phyloP scores from a whole-genome alignment of 2,888 invertebrate species.

The Aelia acuminata region DNA sequence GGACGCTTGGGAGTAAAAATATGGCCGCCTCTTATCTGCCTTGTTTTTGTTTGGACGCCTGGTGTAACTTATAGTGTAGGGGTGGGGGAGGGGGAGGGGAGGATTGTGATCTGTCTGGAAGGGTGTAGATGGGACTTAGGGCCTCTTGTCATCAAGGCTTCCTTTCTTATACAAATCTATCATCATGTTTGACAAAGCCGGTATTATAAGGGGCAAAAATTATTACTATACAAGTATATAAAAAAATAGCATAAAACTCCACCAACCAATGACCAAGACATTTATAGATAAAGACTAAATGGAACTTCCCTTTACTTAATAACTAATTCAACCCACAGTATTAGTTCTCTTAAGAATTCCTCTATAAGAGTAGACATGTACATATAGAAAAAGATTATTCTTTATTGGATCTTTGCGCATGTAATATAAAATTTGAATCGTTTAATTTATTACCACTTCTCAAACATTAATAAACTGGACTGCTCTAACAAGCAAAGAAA shows the following conservation, averaged over 20 bases:
- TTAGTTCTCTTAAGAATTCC: no score
- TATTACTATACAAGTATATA: not conserved
- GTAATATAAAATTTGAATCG: no score
- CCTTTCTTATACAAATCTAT: not conserved
- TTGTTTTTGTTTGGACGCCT: constrained; percentile 24
- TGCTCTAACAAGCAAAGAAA: no score
- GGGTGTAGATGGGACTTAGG: not conserved
- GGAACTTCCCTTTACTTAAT: no score
- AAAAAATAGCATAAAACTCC: not conserved
- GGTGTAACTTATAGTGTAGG: not conserved
- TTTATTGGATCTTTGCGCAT: no score
- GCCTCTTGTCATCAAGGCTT: not conserved
- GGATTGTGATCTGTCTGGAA: not conserved
- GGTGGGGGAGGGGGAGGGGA: no score
- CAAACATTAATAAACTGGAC: no score
- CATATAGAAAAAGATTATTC: no score
- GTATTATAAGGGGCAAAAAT: not conserved
- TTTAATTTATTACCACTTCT: no score
- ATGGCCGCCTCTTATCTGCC: not conserved
- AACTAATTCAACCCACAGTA: no score
- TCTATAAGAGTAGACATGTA: no score
- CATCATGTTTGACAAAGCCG: not conserved
- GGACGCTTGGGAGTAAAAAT: not conserved
- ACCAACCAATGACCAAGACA: not conserved
- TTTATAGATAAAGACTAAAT: no score